These are phyloP conservation scores for Xestoiulus laeticollis DNA, from an alignment of 2,888 invertebrate genomes.

Conservation along the genomic window DNA sequence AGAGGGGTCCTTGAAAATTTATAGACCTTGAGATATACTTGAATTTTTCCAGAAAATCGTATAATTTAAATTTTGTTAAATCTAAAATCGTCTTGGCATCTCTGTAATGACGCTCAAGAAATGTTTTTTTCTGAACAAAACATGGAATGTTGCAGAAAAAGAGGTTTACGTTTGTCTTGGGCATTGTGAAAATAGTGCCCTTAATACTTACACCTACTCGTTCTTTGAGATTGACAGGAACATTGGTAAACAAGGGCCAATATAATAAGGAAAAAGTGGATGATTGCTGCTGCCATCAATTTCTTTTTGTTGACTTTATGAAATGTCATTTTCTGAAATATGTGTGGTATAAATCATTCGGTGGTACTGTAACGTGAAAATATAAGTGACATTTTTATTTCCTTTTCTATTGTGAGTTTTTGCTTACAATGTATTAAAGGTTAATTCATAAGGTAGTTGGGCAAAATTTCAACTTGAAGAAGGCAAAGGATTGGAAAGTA, in stretches of 20 bases:
- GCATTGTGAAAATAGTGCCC: not conserved
- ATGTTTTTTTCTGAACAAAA: too few species aligned
- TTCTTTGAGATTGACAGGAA: slow-evolving; percentile 7
- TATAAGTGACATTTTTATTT: not conserved
- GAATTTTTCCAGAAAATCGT: too few species aligned
- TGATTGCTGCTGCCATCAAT: not conserved
- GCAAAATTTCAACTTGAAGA: too few species aligned
- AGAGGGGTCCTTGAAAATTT: too few species aligned
- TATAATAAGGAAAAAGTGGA: not conserved
- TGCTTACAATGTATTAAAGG: not conserved
- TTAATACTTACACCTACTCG: not conserved
- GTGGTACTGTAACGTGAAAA: not conserved
- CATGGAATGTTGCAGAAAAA: too few species aligned
- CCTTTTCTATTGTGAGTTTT: not conserved
- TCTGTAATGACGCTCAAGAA: too few species aligned
- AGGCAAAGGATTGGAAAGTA: too few species aligned
- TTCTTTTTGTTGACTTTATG: not conserved
- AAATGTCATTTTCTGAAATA: slow-evolving; percentile 19
- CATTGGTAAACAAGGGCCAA: not conserved
- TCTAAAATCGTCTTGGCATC: too few species aligned
- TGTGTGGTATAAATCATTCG: not conserved
- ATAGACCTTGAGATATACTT: too few species aligned
- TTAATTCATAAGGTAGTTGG: too few species aligned
- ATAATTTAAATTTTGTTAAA: too few species aligned
- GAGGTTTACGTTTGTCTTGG: too few species aligned